Base-by-base conservation (phyloP, 2,797 vertebrate genomes). In the Stomatorhinus walkeri region DNA sequence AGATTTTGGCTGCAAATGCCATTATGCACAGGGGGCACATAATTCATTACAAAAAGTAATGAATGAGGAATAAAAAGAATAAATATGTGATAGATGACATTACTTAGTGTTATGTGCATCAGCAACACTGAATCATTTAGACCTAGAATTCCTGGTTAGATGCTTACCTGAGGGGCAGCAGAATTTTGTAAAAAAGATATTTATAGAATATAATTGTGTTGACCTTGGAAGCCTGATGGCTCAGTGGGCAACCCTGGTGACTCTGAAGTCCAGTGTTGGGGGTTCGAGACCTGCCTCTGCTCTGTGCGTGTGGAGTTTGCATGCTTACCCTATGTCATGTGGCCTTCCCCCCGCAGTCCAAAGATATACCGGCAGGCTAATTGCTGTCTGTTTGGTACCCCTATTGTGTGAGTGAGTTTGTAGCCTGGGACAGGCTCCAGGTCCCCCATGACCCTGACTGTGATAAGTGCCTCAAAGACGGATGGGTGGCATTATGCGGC, bases 21-120 rank as follows among this genome's bases (percentile, higher is more conserved):
- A 85, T 88, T 85, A 88, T 48, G 40, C 88, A 49, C n/a, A 48
- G 54, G 28, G 36, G 79, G 22, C 12, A 49, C 19, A 81, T 81
- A 81, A 81, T 81, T 81, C 7, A 81, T 40, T 56, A 49, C 9
- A 61, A 24, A 52, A 54, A 24, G n/a, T 40, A 46, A 79, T 56
- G 88, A 81, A 84, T 79, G 36, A 43, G 16, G 43, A 81, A 22
- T 48, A 85, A 85, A 85, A n/a, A 52, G 12, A 85, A 54, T 36
- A 54, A 36, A 52, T 54, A 16, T 28, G 12, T 32, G 51, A 85
- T 28, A 32, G 52, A 85, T 85, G 4, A 81, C 46, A 51, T 12
- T 85, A 51, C 16, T 19, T 7, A 54, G n/a, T 81, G 40, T 81
- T n/a, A 22, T 8, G 6, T 85, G 51, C 84, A 52, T 51, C 49